phyloP scores from a whole-genome alignment of 1,140 invertebrate species.

The Copidosoma floridanum region DNA sequence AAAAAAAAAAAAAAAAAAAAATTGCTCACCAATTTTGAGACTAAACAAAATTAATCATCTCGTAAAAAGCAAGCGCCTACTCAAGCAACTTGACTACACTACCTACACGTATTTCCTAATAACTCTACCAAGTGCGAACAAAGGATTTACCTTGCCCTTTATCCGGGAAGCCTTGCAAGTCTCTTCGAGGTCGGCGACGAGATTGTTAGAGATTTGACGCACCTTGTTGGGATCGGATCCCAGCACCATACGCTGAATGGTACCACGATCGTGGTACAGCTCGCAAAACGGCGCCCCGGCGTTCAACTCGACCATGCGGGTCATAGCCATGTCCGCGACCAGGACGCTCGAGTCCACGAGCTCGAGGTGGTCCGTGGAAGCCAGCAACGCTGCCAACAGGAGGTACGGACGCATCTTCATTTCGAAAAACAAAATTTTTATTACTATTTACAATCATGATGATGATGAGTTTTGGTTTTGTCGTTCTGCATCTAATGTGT shows the following conservation, averaged over 20 bases:
- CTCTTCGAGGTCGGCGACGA: constrained; percentile 61
- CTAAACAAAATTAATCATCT: background rate
- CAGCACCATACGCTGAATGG: constrained; percentile 62
- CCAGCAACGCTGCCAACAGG: constrained; percentile 10
- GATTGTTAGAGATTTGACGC: constrained; percentile 61
- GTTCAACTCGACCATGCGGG: constrained; percentile 65
- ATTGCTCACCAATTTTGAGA: background rate
- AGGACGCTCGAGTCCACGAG: constrained; percentile 49
- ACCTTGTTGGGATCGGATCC: constrained; percentile 61
- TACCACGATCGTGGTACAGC: constrained; percentile 62
- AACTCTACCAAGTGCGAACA: too few species aligned
- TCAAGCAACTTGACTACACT: too few species aligned
- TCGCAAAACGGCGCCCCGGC: constrained; percentile 61
- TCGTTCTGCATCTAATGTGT: too few species aligned
- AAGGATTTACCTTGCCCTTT: constrained; percentile 40
- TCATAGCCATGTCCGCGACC: constrained; percentile 65
- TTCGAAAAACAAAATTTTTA: too few species aligned
- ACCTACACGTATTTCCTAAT: too few species aligned
- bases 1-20: background rate
- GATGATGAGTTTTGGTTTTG: too few species aligned
- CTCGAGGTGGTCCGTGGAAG: constrained; percentile 28
- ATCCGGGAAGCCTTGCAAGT: constrained; percentile 55
- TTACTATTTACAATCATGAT: too few species aligned
- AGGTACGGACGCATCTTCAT: constrained; percentile 28
- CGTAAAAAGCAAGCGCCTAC: too few species aligned